phyloP scores from a whole-genome alignment of 2,888 invertebrate genomes.

The Melolontha melolontha region DNA sequence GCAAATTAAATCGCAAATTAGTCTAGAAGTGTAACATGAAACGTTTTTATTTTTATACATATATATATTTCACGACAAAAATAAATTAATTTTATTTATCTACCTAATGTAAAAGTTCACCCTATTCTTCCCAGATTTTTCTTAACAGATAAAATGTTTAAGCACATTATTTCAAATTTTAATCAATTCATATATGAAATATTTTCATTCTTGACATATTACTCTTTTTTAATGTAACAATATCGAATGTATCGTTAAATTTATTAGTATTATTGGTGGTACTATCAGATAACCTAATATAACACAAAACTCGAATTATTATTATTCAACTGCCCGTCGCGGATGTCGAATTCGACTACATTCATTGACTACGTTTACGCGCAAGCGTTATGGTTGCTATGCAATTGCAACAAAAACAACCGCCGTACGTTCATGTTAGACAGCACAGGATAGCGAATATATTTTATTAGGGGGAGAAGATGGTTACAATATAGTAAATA shows the following conservation, averaged over 20 bases:
- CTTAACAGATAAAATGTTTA: no score
- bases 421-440: slow-evolving; percentile 30
- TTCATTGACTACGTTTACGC: slow-evolving; percentile 50
- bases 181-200: no score
- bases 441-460: slow-evolving; percentile 38
- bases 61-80: no score
- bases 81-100: no score
- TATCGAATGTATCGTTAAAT: background rate
- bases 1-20: no score
- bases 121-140: no score
- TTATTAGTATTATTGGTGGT: background rate
- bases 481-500: slow-evolving; percentile 35
- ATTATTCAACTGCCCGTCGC: slow-evolving; percentile 46
- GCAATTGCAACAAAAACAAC: slow-evolving; percentile 42
- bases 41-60: no score
- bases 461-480: slow-evolving; percentile 40
- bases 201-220: background rate
- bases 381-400: slow-evolving; percentile 46
- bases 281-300: slow-evolving; percentile 11
- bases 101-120: no score
- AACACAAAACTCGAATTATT: slow-evolving; percentile 36
- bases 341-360: slow-evolving; percentile 48
- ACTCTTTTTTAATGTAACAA: background rate
- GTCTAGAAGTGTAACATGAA: no score
- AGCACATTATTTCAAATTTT: no score